Percentiles rank a stretch among this genome's conserved stretches.
Evolutionary conservation across 2,113 vertebrate species (phyloP).

Genomic region (Mormyrus lacerda): DNA sequence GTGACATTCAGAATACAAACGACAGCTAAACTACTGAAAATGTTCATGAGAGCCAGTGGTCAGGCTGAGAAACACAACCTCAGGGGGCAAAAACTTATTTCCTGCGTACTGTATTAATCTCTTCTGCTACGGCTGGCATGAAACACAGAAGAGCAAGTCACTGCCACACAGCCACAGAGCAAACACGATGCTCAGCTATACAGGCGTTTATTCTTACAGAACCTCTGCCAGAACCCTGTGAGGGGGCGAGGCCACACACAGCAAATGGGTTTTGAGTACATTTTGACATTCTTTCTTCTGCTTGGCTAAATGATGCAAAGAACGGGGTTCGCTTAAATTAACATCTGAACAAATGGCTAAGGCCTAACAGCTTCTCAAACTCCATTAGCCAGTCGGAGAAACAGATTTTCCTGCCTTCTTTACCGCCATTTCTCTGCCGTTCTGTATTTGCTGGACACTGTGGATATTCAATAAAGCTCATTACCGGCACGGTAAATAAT

Average conservation of each 20-base stretch:
- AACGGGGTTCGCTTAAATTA: not conserved
- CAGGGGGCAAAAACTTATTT: not conserved
- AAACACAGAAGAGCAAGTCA: not conserved
- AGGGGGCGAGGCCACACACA: not conserved
- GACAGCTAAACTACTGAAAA: not conserved
- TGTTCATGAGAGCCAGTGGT: not conserved
- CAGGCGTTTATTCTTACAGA: not conserved
- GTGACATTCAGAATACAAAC: not conserved
- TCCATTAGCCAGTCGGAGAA: not conserved
- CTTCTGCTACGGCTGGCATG: not conserved
- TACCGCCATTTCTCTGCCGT: too few relatives aligned
- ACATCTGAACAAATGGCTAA: not conserved
- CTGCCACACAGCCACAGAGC: not conserved
- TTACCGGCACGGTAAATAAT: not conserved
- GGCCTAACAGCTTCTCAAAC: not conserved
- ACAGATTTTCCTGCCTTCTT: not conserved
- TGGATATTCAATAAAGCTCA: not conserved
- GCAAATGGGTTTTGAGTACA: not conserved
- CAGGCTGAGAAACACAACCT: not conserved
- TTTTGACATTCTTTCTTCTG: not conserved
- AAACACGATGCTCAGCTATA: not conserved
- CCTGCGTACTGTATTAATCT: not conserved
- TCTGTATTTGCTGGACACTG: not conserved
- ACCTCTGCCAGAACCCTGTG: not conserved
- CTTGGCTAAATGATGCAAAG: not conserved